Base-by-base conservation (phyloP, 1,140 invertebrate species). In the Rhynchophorus ferrugineus region DNA sequence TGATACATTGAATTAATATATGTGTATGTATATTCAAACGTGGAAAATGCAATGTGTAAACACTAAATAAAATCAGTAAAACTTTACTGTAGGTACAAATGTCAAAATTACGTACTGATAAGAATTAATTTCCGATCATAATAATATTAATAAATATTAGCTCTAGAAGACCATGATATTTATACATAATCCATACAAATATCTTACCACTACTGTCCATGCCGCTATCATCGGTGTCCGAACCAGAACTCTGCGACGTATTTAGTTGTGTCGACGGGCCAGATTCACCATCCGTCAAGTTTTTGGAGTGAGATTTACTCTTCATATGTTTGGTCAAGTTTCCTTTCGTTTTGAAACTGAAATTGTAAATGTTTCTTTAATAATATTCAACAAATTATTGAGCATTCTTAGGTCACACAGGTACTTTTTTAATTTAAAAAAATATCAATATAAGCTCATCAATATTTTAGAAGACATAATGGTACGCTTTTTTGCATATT, bases 281-380 rank as follows among this genome's bases (percentile, higher is more conserved):
- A 2, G 62, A 63, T 33, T 55, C 49, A 85, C 79, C 52, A 69
- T 58, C 62, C 13, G 62, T 61, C 41, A 62, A 65, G 55, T 69
- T 69, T 45, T 67, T 87, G 75, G 72, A 94, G 94, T 99, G 95
- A 0, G 94, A 88, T 74, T 98, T 98, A 11, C 94, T 98, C 65
- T 97, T 95, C 88, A 98, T 95, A 69, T 98, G 96, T 71, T 98
- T 98, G 0, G 95, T 98, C 14, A 99, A 73, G 70, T 99, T 98
- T 0, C 95, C 95, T 71, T 98, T 98, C 3, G 95, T 98, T 75
- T 98, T 98, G 70, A 98, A 98, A 68, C 87, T 90, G 66, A 54
- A 59, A 56, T 9, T 11, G 14, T 3, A 37, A 34, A 48, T 8
- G 37, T 36, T 29, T 38, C 24, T 9, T 33, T 16, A 18, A 29